Base-by-base conservation (phyloP, 2,888 invertebrate genomes). In the Oscheius onirici region DNA sequence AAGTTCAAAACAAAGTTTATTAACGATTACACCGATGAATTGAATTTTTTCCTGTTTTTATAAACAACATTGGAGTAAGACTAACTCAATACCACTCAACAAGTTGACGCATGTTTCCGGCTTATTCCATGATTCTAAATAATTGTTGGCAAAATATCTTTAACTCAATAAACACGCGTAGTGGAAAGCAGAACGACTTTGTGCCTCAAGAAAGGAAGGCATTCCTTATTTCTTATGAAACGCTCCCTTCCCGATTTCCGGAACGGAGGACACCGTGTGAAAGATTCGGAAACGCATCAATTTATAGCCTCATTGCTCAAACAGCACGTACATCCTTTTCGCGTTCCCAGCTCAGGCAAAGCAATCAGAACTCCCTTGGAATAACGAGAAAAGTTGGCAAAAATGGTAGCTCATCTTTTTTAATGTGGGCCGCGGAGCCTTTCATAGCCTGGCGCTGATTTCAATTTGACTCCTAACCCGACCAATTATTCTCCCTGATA, bases 391-490 rank as follows among this genome's bases (percentile, higher is more conserved):
- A 49, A 20, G 49, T 17, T 22, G 17, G 20, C 49, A 22, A 17
- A n/a, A 22, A 22, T 22, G 49, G 20, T 49, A 17, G 49, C 22
- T 34, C 34, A 34, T 49, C 49, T 24, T 60, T 60, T 43, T 60
- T 20, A 41, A 60, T 43, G 60, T 49, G 63, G 34, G 20, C 63
- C 49, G 20, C 17, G 20, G 46, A 41, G 58, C 41, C 17, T 46
- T 46, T 63, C n/a, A 46, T 44, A 15, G 49, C 26, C 46, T n/a
- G 58, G 63, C 63, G 28, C 24, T 46, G 49, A 49, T 63, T 63
- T 63, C 63, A 63, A 63, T 63, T 63, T 63, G 63, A 63, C 63
- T 63, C 49, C 63, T 49, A 49, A 63, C 63, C 49, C 63, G 63
- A 63, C 63, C 63, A 63, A 63, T 63, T 63, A 63, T 63, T 46